Evolutionary conservation across 2,888 invertebrate genomes (phyloP).

Genomic region (Sminthurinus aureus): DNA sequence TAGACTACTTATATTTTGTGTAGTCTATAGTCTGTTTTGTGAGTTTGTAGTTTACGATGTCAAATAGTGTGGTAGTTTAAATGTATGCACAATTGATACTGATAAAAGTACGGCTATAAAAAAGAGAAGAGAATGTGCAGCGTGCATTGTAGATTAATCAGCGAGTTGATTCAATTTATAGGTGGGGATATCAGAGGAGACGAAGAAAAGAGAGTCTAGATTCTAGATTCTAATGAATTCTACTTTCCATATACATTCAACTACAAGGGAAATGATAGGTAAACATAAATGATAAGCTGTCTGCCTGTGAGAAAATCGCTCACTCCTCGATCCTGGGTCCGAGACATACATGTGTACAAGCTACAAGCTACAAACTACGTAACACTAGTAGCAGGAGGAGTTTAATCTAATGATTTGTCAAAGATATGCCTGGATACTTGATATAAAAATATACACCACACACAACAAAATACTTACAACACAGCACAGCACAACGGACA

Average conservation of each 20-base stretch:
- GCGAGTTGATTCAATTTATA: not conserved
- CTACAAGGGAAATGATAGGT: slow-evolving; percentile 29
- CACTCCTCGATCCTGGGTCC: not conserved
- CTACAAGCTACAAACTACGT: slow-evolving; percentile 1
- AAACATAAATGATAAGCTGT: slow-evolving; percentile 39
- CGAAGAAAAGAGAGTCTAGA: slow-evolving; percentile 7
- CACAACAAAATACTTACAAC: not conserved
- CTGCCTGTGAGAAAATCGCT: slow-evolving; percentile 37
- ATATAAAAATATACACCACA: not conserved
- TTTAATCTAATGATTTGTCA: slow-evolving; percentile 12
- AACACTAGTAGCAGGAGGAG: slow-evolving; percentile 38
- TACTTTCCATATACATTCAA: too few relatives aligned
- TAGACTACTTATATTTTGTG: too few relatives aligned
- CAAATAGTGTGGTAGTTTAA: too few relatives aligned
- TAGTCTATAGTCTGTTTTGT: too few relatives aligned
- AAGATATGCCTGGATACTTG: not conserved
- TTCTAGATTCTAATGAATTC: too few relatives aligned
- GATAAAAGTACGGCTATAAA: too few relatives aligned
- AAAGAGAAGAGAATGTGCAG: too few relatives aligned
- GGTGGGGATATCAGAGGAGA: slow-evolving; percentile 26
- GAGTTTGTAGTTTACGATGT: too few relatives aligned
- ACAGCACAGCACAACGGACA: not conserved
- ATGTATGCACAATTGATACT: too few relatives aligned
- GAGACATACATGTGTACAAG: too few relatives aligned
- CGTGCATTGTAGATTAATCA: too few relatives aligned